A percentile compares a stretch with the other conserved stretches of the same genome.
Conservation (phyloP, 2,113 vertebrate genomes). For the Meriones unguiculatus region DNA sequence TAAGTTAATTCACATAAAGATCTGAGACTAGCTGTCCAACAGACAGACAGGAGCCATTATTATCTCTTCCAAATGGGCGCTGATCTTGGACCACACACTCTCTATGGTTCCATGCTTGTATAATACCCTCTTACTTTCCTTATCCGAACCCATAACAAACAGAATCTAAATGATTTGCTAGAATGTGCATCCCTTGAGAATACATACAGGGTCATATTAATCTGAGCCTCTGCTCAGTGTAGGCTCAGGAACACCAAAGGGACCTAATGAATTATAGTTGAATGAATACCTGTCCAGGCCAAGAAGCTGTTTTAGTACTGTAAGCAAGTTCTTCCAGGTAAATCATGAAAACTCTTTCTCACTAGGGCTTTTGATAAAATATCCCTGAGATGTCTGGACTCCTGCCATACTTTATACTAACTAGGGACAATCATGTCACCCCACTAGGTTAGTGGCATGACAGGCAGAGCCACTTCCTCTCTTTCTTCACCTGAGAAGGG, state of each 20-base stretch:
- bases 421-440: not conserved
- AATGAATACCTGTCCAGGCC: constrained; percentile 40
- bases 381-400: not conserved
- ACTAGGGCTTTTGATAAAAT: constrained; percentile 6
- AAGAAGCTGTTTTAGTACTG: not conserved
- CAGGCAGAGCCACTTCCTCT: constrained; percentile 28
- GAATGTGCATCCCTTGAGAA: not conserved
- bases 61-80: not conserved
- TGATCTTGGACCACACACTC: not conserved
- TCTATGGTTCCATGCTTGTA: not conserved
- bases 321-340: not conserved
- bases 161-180: not conserved
- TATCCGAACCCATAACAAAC: not conserved
- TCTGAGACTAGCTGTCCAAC: not conserved
- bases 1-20: not conserved
- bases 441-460: not conserved
- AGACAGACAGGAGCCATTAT: not conserved
- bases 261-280: not conserved
- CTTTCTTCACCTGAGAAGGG: constrained; percentile 53
- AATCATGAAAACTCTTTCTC: not conserved
- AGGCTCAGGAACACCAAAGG: not conserved
- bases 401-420: not conserved
- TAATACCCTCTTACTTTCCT: not conserved
- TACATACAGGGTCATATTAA: not conserved
- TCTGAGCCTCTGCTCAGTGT: not conserved